Percentiles rank a stretch among this genome's conserved stretches.
phyloP scores from a whole-genome alignment of 2,797 vertebrate genomes.

The Sebastes alutus region DNA sequence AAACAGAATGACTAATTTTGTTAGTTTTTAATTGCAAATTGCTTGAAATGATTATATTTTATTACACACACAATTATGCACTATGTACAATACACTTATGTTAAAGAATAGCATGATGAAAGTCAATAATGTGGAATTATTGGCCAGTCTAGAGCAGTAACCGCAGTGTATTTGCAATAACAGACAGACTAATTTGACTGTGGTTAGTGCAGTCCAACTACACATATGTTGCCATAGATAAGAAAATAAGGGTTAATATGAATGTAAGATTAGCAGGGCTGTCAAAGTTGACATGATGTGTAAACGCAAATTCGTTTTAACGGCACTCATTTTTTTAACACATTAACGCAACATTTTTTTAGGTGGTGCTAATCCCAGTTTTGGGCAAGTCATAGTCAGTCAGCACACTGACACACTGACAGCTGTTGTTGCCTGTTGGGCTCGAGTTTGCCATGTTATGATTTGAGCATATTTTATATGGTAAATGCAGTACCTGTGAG shows the following conservation, averaged over 20 bases:
- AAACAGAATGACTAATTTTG: background rate
- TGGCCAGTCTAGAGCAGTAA: background rate
- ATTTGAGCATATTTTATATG: too few species aligned
- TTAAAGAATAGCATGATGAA: background rate
- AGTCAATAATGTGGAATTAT: background rate
- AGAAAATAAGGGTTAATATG: background rate
- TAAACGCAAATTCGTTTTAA: too few species aligned
- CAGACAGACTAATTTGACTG: background rate
- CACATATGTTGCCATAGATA: background rate
- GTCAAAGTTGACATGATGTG: background rate
- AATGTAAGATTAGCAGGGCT: background rate
- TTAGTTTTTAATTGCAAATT: background rate
- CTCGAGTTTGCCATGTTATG: too few species aligned
- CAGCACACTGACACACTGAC: too few species aligned
- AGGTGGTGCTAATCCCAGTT: too few species aligned
- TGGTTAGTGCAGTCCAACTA: background rate
- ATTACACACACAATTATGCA: too few species aligned
- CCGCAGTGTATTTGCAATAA: background rate
- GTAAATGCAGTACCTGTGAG: too few species aligned
- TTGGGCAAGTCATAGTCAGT: too few species aligned
- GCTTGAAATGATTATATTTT: background rate
- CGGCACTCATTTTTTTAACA: too few species aligned
- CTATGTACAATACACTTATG: background rate
- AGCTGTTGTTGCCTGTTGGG: too few species aligned
- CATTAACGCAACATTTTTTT: too few species aligned